Evolutionary conservation across 2,888 invertebrate genomes (phyloP), one percentile per base, ranked within the genome.

Genomic region (Apodemia mormo): DNA sequence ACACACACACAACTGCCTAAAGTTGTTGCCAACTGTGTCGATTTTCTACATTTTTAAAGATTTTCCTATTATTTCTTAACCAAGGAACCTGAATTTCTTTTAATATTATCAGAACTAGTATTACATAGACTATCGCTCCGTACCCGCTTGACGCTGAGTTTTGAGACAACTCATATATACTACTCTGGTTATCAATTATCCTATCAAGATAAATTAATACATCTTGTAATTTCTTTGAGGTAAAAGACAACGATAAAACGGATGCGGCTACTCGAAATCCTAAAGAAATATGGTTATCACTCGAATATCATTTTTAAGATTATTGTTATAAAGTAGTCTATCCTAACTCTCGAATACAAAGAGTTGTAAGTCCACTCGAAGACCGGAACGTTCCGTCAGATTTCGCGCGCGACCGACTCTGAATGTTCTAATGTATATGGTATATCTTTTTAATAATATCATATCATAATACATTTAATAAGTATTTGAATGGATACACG

Each of bases 361-460:
- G 79, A 79, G 73, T 75, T 64, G 64, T 80, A 81, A 77, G 74
- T 77, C 85, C 90, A 88, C 92, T 92, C 82, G 80, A 92, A 80
- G 90, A 93, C 92, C 91, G 92, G 92, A 91, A 90, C 84, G 89
- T 84, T 84, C 83, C 84, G 85, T 80, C 84, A 85, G 86, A 85
- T 87, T 89, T 89, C 83, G 83, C 91, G 91, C 90, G 85, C 86
- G 87, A 85, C 81, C 83, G 90, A 81, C 76, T 81, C 74, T 81
- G 80, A 85, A 88, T 85, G 79, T 71, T 76, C 77, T 88, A 87
- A 90, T 86, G 80, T 82, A 81, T 81, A 84, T 82, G 84, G 86
- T 88, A 91, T 91, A 90, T 90, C 85, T 88, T 87, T 92, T 91
- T 90, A 89, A 92, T 91, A 86, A 85, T 87, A 88, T 87, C 81